Base-by-base conservation (phyloP, 2,113 vertebrate genomes). In the Mobula hypostoma region DNA sequence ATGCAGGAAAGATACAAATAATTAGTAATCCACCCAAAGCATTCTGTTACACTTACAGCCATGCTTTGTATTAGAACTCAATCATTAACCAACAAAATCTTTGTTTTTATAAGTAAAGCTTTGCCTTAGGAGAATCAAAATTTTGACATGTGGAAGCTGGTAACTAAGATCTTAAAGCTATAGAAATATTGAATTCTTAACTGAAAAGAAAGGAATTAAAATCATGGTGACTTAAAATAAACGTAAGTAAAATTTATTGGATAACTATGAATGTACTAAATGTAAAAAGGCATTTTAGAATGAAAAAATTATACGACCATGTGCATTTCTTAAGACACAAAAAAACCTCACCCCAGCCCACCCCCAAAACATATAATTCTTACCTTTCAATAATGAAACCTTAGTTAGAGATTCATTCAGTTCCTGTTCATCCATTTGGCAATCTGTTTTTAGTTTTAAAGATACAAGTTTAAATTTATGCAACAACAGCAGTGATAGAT, bases 361-460 rank as follows among this genome's bases (percentile, higher is more conserved):
- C 17, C 72, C 72, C 21, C 72, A 21, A 74, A 29, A 70, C 68
- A 7, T 11, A 76, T n/a, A 72, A 76, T n/a, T 17, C 94, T 95
- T 98, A 99, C 98, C 98, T 99, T 98, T 99, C 94, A 99, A 97
- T 95, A 98, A 96, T 93, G 98, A 96, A 87, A 98, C 98, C 97
- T 98, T 98, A 97, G 98, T 98, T 96, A 98, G 97, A 21, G 98
- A 97, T 95, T 99, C 98, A 58, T 98, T 98, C 95, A 99, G 96
- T 94, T 99, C 98, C 96, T 98, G 98, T 74, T 99, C 98, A 95
- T 99, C 98, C 98, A 99, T 99, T 95, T 99, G 99, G 94, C 98
- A 98, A 94, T 99, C 98, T 99, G 94, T 56, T 87, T 94, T 91
- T 94, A 94, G 94, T n/a, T 94, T 94, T 91, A 32, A 94, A 32